phyloP scores from a whole-genome alignment of 1,140 invertebrate genomes.

The Diorhabda sublineata region DNA sequence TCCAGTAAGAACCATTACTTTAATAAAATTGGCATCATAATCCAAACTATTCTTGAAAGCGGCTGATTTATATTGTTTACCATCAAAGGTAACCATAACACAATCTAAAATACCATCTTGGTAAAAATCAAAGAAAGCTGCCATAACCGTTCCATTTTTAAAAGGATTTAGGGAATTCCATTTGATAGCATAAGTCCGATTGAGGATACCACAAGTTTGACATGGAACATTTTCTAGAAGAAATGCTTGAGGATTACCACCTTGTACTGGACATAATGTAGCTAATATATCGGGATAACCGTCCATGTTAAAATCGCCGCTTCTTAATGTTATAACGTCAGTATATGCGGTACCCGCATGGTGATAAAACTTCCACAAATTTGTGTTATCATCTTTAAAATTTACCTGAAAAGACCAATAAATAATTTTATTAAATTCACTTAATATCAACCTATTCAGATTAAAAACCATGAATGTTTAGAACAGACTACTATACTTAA shows the following conservation, averaged over 20 bases:
- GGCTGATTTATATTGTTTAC: constrained; percentile 55
- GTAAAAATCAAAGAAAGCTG: constrained; percentile 89
- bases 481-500: no score
- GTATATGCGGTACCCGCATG: constrained; percentile 51
- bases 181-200: constrained; percentile 69
- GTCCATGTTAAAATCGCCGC: constrained; percentile 94
- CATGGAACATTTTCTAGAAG: constrained; percentile 76
- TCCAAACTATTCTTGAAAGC: constrained; percentile 85
- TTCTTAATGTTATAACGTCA: constrained; percentile 74
- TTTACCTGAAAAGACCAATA: constrained; percentile 49
- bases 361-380: constrained; percentile 65
- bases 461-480: no score
- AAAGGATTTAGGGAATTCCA: constrained; percentile 69
- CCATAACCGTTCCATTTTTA: constrained; percentile 70
- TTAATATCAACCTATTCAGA: no score
- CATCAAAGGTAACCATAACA: constrained; percentile 65
- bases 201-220: constrained; percentile 55
- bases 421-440: no score
- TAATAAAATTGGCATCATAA: constrained; percentile 93
- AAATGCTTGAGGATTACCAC: constrained; percentile 59
- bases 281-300: constrained; percentile 90
- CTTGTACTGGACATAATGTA: constrained; percentile 58
- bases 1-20: constrained; percentile 89
- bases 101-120: constrained; percentile 80
- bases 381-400: constrained; percentile 64